Evolutionary conservation across 2,888 invertebrate species (phyloP).

Genomic region (Scaptomyza flava): DNA sequence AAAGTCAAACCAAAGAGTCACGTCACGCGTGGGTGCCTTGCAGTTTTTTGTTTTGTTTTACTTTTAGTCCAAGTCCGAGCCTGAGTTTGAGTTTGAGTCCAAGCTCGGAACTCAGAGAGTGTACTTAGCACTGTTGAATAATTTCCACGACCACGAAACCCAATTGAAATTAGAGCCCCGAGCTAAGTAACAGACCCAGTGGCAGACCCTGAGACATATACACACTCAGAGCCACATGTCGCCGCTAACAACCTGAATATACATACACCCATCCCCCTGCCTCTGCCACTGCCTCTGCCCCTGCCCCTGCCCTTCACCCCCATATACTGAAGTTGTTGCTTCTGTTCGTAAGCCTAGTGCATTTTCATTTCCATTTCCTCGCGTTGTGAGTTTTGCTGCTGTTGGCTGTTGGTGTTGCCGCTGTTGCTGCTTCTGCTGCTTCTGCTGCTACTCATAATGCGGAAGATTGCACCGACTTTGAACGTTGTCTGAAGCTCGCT

Average conservation of each 20-base stretch:
- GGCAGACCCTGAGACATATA: constrained; percentile 36
- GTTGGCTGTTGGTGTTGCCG: constrained; percentile 4
- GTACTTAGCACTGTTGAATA: constrained; percentile 80
- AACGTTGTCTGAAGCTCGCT: constrained; percentile 45
- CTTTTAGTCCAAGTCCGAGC: constrained; percentile 34
- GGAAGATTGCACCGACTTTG: constrained; percentile 73
- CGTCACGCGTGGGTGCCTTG: constrained; percentile 78
- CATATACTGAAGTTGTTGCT: constrained; percentile 12
- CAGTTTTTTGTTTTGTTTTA: constrained; percentile 19
- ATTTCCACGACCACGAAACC: constrained; percentile 79
- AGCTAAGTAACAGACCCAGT: constrained; percentile 63
- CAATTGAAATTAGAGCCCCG: constrained; percentile 78
- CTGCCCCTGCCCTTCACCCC: neutral
- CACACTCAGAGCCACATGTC: constrained; percentile 67
- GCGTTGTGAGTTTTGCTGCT: constrained; percentile 22
- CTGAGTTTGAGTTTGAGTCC: constrained; percentile 22
- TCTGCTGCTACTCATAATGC: constrained; percentile 71
- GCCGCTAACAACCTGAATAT: constrained; percentile 75
- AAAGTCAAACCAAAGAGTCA: constrained; percentile 80
- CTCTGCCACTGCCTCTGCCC: neutral
- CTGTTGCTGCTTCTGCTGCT: constrained; percentile 9
- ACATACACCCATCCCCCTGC: constrained; percentile 3
- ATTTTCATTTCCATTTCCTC: constrained; percentile 77
- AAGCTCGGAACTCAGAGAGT: constrained; percentile 49
- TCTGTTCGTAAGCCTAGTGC: constrained; percentile 71